phyloP scores from a whole-genome alignment of 2,113 vertebrate species.

The Poeciliopsis prolifica region DNA sequence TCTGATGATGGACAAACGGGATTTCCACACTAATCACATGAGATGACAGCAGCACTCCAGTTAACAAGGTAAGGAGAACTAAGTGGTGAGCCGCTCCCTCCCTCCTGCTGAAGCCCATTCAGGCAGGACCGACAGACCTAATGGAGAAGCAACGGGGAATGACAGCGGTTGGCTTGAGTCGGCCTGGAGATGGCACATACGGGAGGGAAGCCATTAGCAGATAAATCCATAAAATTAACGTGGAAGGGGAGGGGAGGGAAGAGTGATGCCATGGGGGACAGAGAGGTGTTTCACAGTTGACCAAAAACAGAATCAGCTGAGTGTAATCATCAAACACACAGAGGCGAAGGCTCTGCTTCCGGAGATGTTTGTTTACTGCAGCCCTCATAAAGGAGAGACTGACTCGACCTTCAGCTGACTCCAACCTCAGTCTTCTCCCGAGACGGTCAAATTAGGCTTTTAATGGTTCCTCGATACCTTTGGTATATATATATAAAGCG shows the following conservation, averaged over 20 bases:
- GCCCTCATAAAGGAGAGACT: constrained; percentile 40
- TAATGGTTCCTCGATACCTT: constrained; percentile 30
- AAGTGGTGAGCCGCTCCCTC: constrained; percentile 18
- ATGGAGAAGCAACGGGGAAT: constrained; percentile 55
- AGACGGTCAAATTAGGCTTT: constrained; percentile 33
- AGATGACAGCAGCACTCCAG: constrained; percentile 56
- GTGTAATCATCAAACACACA: constrained; percentile 38
- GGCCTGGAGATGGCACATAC: constrained; percentile 57
- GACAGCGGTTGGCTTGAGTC: constrained; percentile 31
- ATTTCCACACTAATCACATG: constrained; percentile 45
- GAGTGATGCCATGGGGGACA: constrained; percentile 35
- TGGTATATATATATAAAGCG: constrained; percentile 8
- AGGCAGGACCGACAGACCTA: constrained; percentile 54
- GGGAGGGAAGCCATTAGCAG: constrained; percentile 74
- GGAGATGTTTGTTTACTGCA: constrained; percentile 41
- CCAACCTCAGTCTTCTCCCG: constrained; percentile 33
- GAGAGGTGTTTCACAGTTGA: constrained; percentile 27
- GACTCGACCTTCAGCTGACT: constrained; percentile 64
- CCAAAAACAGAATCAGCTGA: constrained; percentile 41
- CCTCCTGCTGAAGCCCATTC: constrained; percentile 34
- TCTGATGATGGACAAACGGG: constrained; percentile 38
- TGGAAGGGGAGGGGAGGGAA: constrained; percentile 42
- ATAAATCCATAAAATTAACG: constrained; percentile 77
- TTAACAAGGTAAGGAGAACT: constrained; percentile 64
- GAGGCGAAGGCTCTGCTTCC: constrained; percentile 10